Percentiles rank a stretch among this genome's conserved stretches.
These are phyloP conservation scores for Tenebrio molitor DNA, from an alignment of 1,140 invertebrate species.

Conservation along the genomic window DNA sequence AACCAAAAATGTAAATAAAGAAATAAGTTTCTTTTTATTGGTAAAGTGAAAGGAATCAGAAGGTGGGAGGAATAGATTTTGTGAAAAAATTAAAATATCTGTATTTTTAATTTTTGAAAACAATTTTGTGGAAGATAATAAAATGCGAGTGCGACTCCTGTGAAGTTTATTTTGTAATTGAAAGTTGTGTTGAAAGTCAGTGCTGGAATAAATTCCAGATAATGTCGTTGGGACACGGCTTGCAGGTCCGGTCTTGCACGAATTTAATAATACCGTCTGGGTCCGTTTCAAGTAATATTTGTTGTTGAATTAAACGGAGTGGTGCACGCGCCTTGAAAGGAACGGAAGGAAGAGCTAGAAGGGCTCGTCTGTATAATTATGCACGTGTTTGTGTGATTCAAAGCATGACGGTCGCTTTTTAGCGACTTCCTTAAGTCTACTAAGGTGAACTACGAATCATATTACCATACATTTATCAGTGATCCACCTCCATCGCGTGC, in stretches of 20 bases:
- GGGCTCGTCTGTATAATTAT: conserved; percentile 46
- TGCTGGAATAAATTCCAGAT: no score
- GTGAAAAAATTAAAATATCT: no score
- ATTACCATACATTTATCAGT: conserved; percentile 40
- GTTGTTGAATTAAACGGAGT: conserved; percentile 23
- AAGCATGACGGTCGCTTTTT: conserved; percentile 50
- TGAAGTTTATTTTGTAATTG: no score
- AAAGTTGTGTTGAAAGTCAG: no score
- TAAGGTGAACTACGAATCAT: conserved; percentile 39
- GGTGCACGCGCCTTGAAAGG: conserved; percentile 50
- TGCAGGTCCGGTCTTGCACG: conserved; percentile 1
- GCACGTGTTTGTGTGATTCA: conserved; percentile 51
- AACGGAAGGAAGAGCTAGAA: conserved; percentile 49
- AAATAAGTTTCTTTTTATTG: no score
- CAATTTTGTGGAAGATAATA: no score
- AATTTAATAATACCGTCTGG: conserved; percentile 14
- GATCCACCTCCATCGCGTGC: conserved; percentile 48
- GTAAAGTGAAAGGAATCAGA: no score
- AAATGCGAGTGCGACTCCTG: no score
- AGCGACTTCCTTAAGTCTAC: conserved; percentile 46
- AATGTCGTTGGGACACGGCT: no score
- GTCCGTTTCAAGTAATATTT: conserved; percentile 23
- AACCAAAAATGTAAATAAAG: no score
- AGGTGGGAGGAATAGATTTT: no score
- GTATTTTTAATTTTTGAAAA: no score